phyloP scores from a whole-genome alignment of 2,888 invertebrate genomes.

The Plagiodera versicolora region DNA sequence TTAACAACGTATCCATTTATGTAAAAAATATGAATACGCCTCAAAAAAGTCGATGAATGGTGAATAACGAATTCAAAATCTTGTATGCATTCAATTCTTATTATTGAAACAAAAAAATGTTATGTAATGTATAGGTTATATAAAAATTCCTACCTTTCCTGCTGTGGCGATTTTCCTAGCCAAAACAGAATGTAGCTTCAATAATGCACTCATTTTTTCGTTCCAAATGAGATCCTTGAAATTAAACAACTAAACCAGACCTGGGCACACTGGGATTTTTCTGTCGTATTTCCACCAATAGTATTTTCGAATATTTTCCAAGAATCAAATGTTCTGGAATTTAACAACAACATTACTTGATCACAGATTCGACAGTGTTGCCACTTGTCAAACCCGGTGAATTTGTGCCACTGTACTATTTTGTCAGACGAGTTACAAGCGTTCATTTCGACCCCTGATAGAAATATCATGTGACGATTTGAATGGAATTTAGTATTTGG shows the following conservation, averaged over 20 bases:
- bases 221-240: neutral
- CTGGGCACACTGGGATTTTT: neutral
- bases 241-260: neutral
- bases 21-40: too few relatives aligned
- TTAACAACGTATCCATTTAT: too few relatives aligned
- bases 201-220: neutral
- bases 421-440: too few relatives aligned
- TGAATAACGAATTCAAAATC: neutral
- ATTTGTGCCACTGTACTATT: too few relatives aligned
- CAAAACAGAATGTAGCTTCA: neutral
- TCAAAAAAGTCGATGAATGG: too few relatives aligned
- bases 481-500: too few relatives aligned
- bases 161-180: neutral
- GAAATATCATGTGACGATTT: too few relatives aligned
- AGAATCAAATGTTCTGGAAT: neutral
- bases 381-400: too few relatives aligned
- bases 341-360: neutral
- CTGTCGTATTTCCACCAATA: neutral
- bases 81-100: neutral
- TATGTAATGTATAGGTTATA: neutral
- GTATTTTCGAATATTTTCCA: neutral
- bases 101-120: neutral
- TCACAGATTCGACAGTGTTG: too few relatives aligned
- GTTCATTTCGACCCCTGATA: too few relatives aligned
- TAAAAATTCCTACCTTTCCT: neutral